phyloP scores from a whole-genome alignment of 1,140 invertebrate genomes.

The Saxidomus purpurata region DNA sequence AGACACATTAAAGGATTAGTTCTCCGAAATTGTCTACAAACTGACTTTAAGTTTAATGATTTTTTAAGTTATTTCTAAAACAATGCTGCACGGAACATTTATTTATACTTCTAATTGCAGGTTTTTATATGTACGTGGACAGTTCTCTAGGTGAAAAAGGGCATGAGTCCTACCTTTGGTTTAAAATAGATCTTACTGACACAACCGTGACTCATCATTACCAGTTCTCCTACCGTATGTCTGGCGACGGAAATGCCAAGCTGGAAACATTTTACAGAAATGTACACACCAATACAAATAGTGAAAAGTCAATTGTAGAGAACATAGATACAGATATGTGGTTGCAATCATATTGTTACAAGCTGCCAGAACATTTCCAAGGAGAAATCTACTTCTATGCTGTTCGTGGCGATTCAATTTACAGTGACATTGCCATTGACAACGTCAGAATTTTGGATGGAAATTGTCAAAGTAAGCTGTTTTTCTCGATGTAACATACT shows the following conservation, averaged over 20 bases:
- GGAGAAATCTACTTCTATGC: slow-evolving; percentile 45
- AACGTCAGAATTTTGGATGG: not conserved
- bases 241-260: not conserved
- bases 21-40: no score
- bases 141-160: slow-evolving; percentile 20
- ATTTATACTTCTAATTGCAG: no score
- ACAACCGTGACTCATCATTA: not conserved
- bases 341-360: slow-evolving; percentile 20
- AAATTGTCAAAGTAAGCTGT: slow-evolving; percentile 27
- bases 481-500: no score
- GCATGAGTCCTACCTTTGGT: slow-evolving; percentile 19
- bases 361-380: not conserved
- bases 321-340: not conserved
- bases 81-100: no score
- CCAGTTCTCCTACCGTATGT: slow-evolving; percentile 28
- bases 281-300: not conserved
- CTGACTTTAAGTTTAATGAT: no score
- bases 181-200: not conserved
- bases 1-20: no score
- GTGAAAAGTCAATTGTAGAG: not conserved
- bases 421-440: slow-evolving; percentile 39
- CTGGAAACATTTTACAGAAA: not conserved
- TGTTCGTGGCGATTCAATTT: not conserved
- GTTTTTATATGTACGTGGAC: slow-evolving; percentile 32
- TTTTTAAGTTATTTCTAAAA: no score